phyloP scores from a whole-genome alignment of 1,140 invertebrate genomes.

The Formica selysi region DNA sequence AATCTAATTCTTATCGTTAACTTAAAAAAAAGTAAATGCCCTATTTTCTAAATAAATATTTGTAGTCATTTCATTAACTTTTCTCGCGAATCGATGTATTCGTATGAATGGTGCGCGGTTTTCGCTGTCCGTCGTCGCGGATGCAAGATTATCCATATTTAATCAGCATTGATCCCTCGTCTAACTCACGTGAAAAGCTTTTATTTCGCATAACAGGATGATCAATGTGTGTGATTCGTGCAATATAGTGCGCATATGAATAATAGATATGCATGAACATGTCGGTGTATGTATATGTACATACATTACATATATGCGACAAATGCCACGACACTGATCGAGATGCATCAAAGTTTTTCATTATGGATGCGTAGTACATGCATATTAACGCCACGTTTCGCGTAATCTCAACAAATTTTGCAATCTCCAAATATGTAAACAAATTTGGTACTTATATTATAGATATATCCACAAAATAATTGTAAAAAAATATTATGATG shows the following conservation, averaged over 20 bases:
- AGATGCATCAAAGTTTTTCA: constrained; percentile 25
- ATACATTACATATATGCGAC: background rate
- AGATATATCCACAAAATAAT: too few relatives aligned
- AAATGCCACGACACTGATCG: background rate
- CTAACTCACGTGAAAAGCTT: background rate
- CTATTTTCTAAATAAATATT: background rate
- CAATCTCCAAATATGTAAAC: too few relatives aligned
- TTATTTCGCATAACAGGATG: background rate
- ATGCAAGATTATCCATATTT: constrained; percentile 49
- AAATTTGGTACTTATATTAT: too few relatives aligned
- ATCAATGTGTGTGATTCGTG: background rate
- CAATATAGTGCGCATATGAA: background rate
- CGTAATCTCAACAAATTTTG: too few relatives aligned
- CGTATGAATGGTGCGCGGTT: background rate
- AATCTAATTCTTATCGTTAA: background rate
- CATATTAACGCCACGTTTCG: too few relatives aligned
- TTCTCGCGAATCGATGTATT: background rate
- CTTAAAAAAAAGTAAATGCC: background rate
- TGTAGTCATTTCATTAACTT: background rate
- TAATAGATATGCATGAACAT: background rate
- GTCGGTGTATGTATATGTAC: background rate
- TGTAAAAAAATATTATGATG: too few relatives aligned
- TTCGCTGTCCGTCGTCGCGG: background rate
- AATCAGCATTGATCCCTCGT: constrained; percentile 21
- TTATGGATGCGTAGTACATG: background rate